Evolutionary conservation across 1,140 invertebrate species (phyloP), one percentile per base, ranked within the genome.

Genomic region (Zeugodacus cucurbitae): DNA sequence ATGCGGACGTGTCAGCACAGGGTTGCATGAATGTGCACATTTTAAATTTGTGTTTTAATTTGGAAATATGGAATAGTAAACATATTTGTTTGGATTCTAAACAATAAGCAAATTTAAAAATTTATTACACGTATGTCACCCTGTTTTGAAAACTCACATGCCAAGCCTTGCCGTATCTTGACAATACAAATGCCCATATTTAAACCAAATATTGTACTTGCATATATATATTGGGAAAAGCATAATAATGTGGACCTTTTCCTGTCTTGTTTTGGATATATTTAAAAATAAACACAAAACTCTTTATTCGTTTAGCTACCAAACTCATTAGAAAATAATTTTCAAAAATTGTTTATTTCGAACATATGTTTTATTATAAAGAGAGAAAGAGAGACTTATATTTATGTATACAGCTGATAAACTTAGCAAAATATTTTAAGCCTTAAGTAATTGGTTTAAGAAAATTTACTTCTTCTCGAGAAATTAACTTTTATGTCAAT

Each of bases 321-420:
- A 62, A 4, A 26, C 22, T 26, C 26, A 1, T 7, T 62, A n/a
- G 2, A 62, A 62, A 26, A 0, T 7, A 62, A n/a, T 62, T 62
- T 62, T 0, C 1, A n/a, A n/a, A 62, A 26, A 26, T 14, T 70
- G 2, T 34, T 10, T 67, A 29, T 67, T 32, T 26, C 26, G 32
- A 70, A 70, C 10, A 70, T 17, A 67, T 67, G n/a, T 70, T 82
- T 74, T 82, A 82, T 82, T 82, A 82, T 82, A 82, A 82, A 82
- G 44, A 82, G 67, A 82, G 44, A 82, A 82, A 82, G 41, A 62
- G 41, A 48, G 22, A 44, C 74, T 82, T 48, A 82, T 48, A 17
- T 29, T 54, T 34, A 29, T 54, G 20, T 54, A 54, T 74, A 44
- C 3, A 44, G 70, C 32, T n/a, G 37, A 17, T 41, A 37, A 74